Evolutionary conservation across 2,797 vertebrate genomes (phyloP), one percentile per base, ranked within the genome.

Genomic region (Manis pentadactyla): DNA sequence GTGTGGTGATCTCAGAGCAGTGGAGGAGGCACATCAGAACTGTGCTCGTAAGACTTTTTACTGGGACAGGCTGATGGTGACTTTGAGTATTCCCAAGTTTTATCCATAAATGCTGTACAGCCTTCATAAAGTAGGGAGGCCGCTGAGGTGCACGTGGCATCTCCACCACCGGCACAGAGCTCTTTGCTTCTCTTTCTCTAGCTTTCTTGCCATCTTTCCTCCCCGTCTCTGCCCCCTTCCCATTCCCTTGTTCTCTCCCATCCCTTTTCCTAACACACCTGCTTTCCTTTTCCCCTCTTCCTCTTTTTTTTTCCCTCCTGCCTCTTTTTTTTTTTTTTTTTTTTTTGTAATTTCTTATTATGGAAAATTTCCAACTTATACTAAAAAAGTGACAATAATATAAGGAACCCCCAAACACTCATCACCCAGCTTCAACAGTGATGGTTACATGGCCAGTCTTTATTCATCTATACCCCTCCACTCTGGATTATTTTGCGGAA

Each of bases 41-140:
- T 1, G 2, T 0, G 0, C 83, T 63, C 6, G 0, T 25, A 61
- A 4, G 59, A 9, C 13, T 39, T 61, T n/a, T 34, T 59, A 37
- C 13, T 1, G 12, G 27, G 17, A 19, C 64, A 19, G 37, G 55
- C 27, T 68, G 53, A 29, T 12, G 42, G 25, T n/a, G 57, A 29
- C 25, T 10, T 4, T 4, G 73, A 34, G 25, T 2, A 19, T 63
- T 55, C 19, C 25, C 21, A 7, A 5, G 34, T 42, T 46, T n/a
- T 46, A 42, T 13, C 19, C 5, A 4, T 4, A 23, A 2, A 0
- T 34, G 37, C 59, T 7, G 2, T 42, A 5, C 13, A 37, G 81
- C 88, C 59, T 66, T 1, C 23, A 0, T 5, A 7, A 31, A 15
- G 37, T 51, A 1, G 17, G 12, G 18, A 14, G 37, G n/a, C 42